These are phyloP conservation scores for Mesaphorura yosii DNA, from an alignment of 1,140 invertebrate species.

Conservation along the genomic window DNA sequence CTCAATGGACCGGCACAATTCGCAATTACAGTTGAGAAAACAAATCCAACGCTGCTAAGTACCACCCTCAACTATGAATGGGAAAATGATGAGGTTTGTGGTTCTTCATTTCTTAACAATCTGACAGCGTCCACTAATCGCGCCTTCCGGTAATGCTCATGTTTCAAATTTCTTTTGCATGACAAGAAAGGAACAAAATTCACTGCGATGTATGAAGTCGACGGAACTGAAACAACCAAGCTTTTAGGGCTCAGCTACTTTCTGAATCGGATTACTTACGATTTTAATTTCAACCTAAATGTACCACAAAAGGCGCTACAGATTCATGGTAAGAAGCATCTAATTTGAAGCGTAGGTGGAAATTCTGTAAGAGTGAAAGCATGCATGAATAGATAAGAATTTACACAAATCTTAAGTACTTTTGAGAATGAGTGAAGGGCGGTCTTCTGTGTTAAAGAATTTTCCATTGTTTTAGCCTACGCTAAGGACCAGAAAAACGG, in stretches of 20 bases:
- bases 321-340: slow-evolving; percentile 10
- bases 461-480: too few species aligned
- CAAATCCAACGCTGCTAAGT: slow-evolving; percentile 60
- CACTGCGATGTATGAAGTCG: slow-evolving; percentile 10
- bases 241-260: slow-evolving; percentile 9
- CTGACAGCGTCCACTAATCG: too few species aligned
- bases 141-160: too few species aligned
- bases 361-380: neutral
- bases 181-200: slow-evolving; percentile 13
- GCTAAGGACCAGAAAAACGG: too few species aligned
- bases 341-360: neutral
- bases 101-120: neutral
- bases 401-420: neutral
- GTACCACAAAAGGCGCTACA: slow-evolving; percentile 4
- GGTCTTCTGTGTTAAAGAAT: too few species aligned
- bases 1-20: slow-evolving; percentile 69
- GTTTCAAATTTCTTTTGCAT: too few species aligned
- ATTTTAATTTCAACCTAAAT: slow-evolving; percentile 1
- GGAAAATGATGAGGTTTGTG: slow-evolving; percentile 34
- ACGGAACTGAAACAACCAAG: neutral
- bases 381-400: neutral
- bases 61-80: slow-evolving; percentile 63
- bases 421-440: neutral
- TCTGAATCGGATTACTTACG: slow-evolving; percentile 12
- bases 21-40: slow-evolving; percentile 63